Conservation (phyloP, 2,888 invertebrate genomes). For the Drosophila koepferae region DNA sequence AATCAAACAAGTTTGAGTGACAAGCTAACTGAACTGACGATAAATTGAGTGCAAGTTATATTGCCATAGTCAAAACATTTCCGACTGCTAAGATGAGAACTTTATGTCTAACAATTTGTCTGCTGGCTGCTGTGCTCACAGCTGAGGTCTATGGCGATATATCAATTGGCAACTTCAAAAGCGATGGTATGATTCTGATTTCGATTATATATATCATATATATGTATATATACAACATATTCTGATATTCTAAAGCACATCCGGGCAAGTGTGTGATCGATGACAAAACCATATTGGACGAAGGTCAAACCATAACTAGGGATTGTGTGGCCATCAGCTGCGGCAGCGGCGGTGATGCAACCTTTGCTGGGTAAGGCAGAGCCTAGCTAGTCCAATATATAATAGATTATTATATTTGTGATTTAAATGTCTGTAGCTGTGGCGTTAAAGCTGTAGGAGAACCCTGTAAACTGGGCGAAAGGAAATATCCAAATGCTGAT, state of each 20-base stretch:
- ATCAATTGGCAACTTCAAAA: not conserved
- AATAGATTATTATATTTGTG: not conserved
- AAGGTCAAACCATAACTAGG: slow-evolving; percentile 18
- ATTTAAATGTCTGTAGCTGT: slow-evolving; percentile 34
- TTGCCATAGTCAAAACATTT: not conserved
- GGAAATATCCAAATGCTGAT: slow-evolving; percentile 30
- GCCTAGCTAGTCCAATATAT: not conserved
- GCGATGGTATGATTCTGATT: not conserved
- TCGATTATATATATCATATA: not conserved
- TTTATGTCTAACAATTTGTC: not conserved
- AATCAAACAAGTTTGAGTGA: slow-evolving; percentile 3
- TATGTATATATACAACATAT: not conserved
- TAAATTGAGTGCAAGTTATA: slow-evolving; percentile 6
- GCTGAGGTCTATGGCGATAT: not conserved
- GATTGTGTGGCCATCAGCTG: not conserved
- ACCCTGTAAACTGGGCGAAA: slow-evolving; percentile 35
- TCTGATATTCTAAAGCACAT: slow-evolving; percentile 29
- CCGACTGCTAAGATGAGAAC: slow-evolving; percentile 16
- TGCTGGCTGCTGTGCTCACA: slow-evolving; percentile 17
- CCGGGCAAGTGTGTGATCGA: slow-evolving; percentile 56
- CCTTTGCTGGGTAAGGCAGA: not conserved
- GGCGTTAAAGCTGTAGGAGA: not conserved
- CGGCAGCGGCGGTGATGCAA: not conserved
- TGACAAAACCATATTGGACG: slow-evolving; percentile 37
- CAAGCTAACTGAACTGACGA: not conserved